phyloP scores from a whole-genome alignment of 1,140 invertebrate genomes.

The Caenorhabditis brenneri region DNA sequence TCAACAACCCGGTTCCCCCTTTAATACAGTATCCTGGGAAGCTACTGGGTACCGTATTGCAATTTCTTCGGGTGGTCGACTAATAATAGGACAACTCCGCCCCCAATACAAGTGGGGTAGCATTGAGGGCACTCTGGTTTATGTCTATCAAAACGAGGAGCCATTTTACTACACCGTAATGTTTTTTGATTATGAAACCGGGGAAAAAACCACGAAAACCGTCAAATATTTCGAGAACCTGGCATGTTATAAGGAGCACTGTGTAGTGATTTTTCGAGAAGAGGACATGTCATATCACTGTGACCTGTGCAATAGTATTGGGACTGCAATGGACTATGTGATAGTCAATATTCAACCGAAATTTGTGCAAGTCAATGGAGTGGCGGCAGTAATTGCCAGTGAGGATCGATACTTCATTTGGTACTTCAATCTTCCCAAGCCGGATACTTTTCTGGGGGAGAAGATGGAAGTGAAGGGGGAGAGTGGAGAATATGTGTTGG shows the following conservation, averaged over 20 bases:
- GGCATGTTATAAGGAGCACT: neutral
- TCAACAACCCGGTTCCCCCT: neutral
- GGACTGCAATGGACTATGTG: neutral
- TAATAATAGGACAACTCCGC: neutral
- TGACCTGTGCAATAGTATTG: neutral
- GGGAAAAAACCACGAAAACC: too few species aligned
- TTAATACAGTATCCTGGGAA: neutral
- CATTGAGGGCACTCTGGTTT: neutral
- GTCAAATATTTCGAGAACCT: neutral
- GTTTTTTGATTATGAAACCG: neutral
- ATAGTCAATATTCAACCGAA: neutral
- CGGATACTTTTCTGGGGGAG: neutral
- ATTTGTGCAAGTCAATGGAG: neutral
- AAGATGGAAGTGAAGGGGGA: too few species aligned
- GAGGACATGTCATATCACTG: neutral
- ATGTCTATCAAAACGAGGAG: neutral
- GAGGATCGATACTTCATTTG: neutral
- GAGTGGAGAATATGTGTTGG: neutral
- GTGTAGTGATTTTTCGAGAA: neutral
- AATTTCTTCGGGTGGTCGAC: neutral
- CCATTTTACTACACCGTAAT: neutral
- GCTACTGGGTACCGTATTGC: neutral
- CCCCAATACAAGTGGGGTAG: conserved; percentile 5
- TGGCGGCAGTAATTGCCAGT: neutral
- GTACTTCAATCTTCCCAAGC: neutral